Conservation (phyloP, 2,113 vertebrate genomes). For the Lathamus discolor region DNA sequence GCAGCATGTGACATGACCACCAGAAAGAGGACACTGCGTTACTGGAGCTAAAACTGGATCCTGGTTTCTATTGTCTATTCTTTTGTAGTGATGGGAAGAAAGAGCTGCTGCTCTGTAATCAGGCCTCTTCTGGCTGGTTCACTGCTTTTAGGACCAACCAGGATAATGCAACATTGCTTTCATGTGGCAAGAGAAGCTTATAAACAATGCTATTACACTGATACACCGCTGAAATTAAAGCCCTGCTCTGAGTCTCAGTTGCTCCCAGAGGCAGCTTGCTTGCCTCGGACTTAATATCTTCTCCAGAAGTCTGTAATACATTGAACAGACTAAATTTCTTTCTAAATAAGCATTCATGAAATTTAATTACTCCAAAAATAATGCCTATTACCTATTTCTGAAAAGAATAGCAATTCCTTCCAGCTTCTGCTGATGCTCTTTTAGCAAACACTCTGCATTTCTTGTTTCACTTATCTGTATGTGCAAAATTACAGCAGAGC, state of each 20-base stretch:
- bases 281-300: not conserved
- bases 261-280: conserved; percentile 7
- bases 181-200: conserved; percentile 30
- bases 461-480: not conserved
- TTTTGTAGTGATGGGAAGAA: conserved; percentile 49
- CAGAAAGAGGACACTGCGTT: conserved; percentile 8
- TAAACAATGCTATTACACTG: not conserved
- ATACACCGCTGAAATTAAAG: not conserved
- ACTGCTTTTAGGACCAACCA: not conserved
- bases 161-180: conserved; percentile 11
- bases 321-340: not conserved
- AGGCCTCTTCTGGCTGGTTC: not conserved
- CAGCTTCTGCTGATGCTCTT: not conserved
- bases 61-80: conserved; percentile 18
- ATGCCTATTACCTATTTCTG: not conserved
- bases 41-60: conserved; percentile 36
- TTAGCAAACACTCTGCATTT: not conserved
- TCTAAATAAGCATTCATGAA: not conserved
- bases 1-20: conserved; percentile 41
- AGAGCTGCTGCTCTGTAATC: conserved; percentile 32
- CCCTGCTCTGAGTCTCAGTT: not conserved
- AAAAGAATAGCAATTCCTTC: not conserved
- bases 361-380: not conserved
- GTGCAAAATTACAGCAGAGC: not conserved
- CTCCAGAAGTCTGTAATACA: not conserved